These are phyloP conservation scores for Morone saxatilis DNA, from an alignment of 2,113 vertebrate genomes.

Conservation along the genomic window DNA sequence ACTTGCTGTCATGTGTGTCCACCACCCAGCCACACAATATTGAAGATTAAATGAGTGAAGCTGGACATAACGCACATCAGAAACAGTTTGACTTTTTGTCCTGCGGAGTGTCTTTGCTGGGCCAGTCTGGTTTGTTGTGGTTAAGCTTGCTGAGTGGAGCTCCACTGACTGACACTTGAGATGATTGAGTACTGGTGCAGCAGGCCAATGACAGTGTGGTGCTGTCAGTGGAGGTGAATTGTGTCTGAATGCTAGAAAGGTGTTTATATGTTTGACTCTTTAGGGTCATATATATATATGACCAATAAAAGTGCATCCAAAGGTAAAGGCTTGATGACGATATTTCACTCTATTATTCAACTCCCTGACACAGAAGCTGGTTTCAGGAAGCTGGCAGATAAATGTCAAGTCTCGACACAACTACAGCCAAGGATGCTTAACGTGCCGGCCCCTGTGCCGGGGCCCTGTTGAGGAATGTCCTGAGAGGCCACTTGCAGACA, in stretches of 20 bases:
- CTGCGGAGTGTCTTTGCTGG: not conserved
- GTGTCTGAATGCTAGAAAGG: not conserved
- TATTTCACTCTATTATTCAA: not conserved
- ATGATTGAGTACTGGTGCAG: slow-evolving; percentile 34
- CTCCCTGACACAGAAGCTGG: not conserved
- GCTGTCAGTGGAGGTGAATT: slow-evolving; percentile 15
- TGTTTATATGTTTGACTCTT: not conserved
- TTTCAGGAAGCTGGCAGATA: not conserved
- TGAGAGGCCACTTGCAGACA: slow-evolving; percentile 51
- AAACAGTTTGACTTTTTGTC: slow-evolving; percentile 1
- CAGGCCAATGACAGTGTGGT: slow-evolving; percentile 8
- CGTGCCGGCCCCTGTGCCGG: slow-evolving; percentile 22
- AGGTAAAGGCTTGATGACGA: not conserved
- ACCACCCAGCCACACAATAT: not conserved
- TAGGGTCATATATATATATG: not conserved
- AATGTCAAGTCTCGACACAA: not conserved
- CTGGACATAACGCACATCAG: not conserved
- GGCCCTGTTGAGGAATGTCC: slow-evolving; percentile 63
- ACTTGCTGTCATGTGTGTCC: slow-evolving; percentile 19
- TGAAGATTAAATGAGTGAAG: slow-evolving; percentile 15
- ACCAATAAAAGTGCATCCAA: not conserved
- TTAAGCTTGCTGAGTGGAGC: not conserved
- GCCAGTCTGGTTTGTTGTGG: slow-evolving; percentile 19
- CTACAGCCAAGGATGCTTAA: slow-evolving; percentile 22
- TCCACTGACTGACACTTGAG: slow-evolving; percentile 24